phyloP scores from a whole-genome alignment of 2,797 vertebrate species.

The Falco columbarius region DNA sequence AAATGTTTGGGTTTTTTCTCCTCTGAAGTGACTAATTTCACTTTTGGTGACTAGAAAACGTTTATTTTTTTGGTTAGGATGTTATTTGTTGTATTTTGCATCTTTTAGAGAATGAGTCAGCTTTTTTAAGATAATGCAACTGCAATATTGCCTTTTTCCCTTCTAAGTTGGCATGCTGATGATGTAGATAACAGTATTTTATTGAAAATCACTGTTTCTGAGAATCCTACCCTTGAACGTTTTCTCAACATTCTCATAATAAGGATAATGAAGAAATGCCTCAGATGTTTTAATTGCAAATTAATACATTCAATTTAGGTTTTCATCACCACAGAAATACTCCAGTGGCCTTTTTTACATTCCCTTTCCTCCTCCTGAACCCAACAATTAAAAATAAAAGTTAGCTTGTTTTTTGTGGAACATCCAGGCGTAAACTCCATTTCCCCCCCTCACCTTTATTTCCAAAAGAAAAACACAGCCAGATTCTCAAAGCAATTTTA shows the following conservation, averaged over 20 bases:
- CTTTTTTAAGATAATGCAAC: background rate
- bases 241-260: background rate
- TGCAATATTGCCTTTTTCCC: background rate
- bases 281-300: slow-evolving; percentile 5
- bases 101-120: background rate
- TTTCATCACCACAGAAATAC: background rate
- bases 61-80: background rate
- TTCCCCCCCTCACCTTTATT: slow-evolving; percentile 7
- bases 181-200: background rate
- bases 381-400: background rate
- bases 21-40: background rate
- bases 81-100: background rate
- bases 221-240: background rate
- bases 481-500: slow-evolving; percentile 26
- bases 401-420: background rate
- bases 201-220: background rate
- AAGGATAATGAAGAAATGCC: background rate
- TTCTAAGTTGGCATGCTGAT: background rate
- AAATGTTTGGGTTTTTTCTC: background rate
- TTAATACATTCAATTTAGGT: background rate
- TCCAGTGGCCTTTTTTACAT: background rate
- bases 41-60: background rate
- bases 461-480: background rate
- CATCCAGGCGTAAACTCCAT: background rate
- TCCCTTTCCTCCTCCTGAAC: background rate